Evolutionary conservation across 2,113 vertebrate species (phyloP), one percentile per base, ranked within the genome.

Genomic region (Ictalurus punctatus): DNA sequence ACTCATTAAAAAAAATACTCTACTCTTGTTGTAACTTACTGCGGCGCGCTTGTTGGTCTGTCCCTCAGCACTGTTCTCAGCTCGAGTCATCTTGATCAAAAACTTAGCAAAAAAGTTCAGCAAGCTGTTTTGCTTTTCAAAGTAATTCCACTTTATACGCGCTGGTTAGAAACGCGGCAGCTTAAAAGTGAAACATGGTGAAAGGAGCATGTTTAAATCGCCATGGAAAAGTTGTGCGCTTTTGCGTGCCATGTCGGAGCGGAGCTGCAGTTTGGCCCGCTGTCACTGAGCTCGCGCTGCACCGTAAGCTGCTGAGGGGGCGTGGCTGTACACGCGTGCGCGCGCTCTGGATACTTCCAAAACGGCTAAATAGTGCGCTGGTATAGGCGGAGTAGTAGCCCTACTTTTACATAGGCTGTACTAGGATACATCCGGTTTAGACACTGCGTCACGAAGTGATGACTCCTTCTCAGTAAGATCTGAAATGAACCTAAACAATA

Each of bases 201-300:
- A 23, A 69, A 69, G 73, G 59, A 84, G 61, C 87, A 73, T 44
- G 71, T 67, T 71, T 79, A 78, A 54, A 79, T 56, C 67, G 63
- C 83, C 58, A 25, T 58, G 79, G 7, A 48, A 65, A 83, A 90
- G 61, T 63, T 76, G 44, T 56, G 83, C 71, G 84, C 83, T 61
- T 87, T 76, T 63, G 19, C 69, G 63, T 59, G 63, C 91, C 91
- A 91, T 90, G 81, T 63, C 86, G 89, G n/a, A 67, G 69, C 86
- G 30, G 58, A 80, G 85, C 67, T 71, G 79, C 82, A 84, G 80
- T 87, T 85, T 67, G 85, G 79, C 79, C 59, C 79, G 85, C 88
- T 85, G 88, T 85, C 88, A 81, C 61, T 19, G 85, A n/a, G 83
- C 81, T 6, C 13, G 85, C 37, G 83, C 81, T 5, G 83, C 74